Percentiles rank a stretch among this genome's conserved stretches.
These are phyloP conservation scores for Amphimallon solstitiale DNA, from an alignment of 2,888 invertebrate species.

Conservation along the genomic window DNA sequence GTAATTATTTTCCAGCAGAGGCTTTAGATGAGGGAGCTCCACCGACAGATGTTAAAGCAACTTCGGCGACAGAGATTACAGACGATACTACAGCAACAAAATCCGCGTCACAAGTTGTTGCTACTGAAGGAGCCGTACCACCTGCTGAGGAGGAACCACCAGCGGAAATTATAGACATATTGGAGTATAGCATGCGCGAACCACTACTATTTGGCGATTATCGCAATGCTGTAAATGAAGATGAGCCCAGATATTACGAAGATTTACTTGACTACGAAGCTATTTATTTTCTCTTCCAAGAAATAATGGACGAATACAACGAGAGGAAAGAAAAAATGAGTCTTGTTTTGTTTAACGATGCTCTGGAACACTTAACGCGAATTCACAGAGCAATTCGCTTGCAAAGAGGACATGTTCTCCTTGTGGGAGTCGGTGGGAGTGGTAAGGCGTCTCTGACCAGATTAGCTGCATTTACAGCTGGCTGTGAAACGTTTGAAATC, in stretches of 20 bases:
- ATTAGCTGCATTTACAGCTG: slow-evolving; percentile 85
- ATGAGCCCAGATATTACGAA: slow-evolving; percentile 84
- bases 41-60: slow-evolving; percentile 20
- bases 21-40: slow-evolving; percentile 54
- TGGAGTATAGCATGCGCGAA: slow-evolving; percentile 80
- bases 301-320: slow-evolving; percentile 89
- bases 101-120: too few species aligned
- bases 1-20: slow-evolving; percentile 64
- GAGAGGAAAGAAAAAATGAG: slow-evolving; percentile 78
- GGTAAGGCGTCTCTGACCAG: slow-evolving; percentile 86
- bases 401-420: slow-evolving; percentile 83
- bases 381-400: slow-evolving; percentile 86
- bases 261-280: slow-evolving; percentile 91
- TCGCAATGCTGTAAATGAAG: slow-evolving; percentile 83
- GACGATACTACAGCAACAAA: not conserved
- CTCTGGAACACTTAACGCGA: slow-evolving; percentile 88
- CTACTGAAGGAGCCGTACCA: slow-evolving; percentile 59
- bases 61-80: not conserved
- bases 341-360: slow-evolving; percentile 91
- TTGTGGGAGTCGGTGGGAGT: slow-evolving; percentile 90
- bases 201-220: slow-evolving; percentile 91
- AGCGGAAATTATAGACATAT: slow-evolving; percentile 50
- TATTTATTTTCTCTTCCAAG: slow-evolving; percentile 86
- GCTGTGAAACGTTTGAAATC: slow-evolving; percentile 85
- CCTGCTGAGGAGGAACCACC: slow-evolving; percentile 53